Conservation (phyloP, 2,888 invertebrate genomes). For the Tenthredo amoena region DNA sequence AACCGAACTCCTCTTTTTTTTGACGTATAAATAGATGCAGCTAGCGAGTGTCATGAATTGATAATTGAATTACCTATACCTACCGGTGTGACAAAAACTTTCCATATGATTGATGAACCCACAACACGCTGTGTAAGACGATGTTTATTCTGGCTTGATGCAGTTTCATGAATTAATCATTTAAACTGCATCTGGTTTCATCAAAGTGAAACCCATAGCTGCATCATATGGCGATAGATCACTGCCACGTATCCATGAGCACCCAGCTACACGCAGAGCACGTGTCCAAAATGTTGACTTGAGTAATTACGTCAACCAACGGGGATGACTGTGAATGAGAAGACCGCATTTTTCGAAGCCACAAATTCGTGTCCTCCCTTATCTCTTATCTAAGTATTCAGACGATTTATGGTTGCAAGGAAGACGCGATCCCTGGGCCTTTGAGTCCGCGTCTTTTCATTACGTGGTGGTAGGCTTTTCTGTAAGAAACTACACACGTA, state of each 20-base stretch:
- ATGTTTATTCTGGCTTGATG: constrained; percentile 43
- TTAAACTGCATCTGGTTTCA: constrained; percentile 36
- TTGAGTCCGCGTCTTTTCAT: neutral
- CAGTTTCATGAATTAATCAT: constrained; percentile 52
- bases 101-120: constrained; percentile 40
- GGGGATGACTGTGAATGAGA: constrained; percentile 27
- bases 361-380: constrained; percentile 36
- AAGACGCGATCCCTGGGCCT: neutral
- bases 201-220: constrained; percentile 44
- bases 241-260: constrained; percentile 33
- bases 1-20: neutral
- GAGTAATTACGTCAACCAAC: constrained; percentile 43
- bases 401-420: constrained; percentile 36
- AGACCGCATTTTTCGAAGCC: constrained; percentile 6
- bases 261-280: constrained; percentile 22
- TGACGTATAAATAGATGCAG: constrained; percentile 6
- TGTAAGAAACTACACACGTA: neutral
- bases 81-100: constrained; percentile 25
- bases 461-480: neutral
- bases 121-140: constrained; percentile 12
- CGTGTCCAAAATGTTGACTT: constrained; percentile 47
- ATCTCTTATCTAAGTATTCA: constrained; percentile 44
- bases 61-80: constrained; percentile 22
- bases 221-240: constrained; percentile 20
- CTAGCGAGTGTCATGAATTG: neutral